Conservation (phyloP, 1,140 invertebrate species). For the Chelonus insularis region DNA sequence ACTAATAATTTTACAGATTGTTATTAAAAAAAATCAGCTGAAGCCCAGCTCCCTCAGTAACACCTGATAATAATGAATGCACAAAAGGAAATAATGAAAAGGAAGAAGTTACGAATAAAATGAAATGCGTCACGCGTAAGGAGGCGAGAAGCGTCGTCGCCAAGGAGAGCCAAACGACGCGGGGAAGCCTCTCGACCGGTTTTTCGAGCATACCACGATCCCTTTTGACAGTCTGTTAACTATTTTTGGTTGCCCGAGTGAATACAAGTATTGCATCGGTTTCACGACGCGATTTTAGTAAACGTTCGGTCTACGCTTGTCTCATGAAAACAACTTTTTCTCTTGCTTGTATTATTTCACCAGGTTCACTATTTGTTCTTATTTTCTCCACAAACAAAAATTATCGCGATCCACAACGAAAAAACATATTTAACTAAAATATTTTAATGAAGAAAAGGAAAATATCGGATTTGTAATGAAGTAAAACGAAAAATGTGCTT, state of each 20-base stretch:
- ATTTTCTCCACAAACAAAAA: no score
- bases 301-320: not conserved
- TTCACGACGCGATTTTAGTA: not conserved
- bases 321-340: no score
- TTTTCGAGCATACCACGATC: slow-evolving; percentile 21
- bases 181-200: slow-evolving; percentile 29
- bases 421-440: no score
- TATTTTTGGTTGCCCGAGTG: slow-evolving; percentile 19
- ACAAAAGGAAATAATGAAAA: not conserved
- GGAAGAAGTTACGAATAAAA: not conserved
- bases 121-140: slow-evolving; percentile 12
- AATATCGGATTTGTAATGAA: no score
- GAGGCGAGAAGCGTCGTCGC: slow-evolving; percentile 26
- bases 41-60: no score
- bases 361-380: no score
- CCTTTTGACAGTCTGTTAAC: slow-evolving; percentile 28
- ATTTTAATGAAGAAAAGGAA: no score
- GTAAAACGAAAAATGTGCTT: no score
- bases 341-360: no score
- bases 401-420: no score
- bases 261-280: slow-evolving; percentile 4
- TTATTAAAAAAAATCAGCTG: no score
- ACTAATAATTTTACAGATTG: no score
- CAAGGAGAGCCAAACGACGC: slow-evolving; percentile 30
- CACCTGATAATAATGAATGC: not conserved